These are phyloP conservation scores for Cyclophora albipunctata DNA, from an alignment of 2,888 invertebrate genomes.

Conservation along the genomic window DNA sequence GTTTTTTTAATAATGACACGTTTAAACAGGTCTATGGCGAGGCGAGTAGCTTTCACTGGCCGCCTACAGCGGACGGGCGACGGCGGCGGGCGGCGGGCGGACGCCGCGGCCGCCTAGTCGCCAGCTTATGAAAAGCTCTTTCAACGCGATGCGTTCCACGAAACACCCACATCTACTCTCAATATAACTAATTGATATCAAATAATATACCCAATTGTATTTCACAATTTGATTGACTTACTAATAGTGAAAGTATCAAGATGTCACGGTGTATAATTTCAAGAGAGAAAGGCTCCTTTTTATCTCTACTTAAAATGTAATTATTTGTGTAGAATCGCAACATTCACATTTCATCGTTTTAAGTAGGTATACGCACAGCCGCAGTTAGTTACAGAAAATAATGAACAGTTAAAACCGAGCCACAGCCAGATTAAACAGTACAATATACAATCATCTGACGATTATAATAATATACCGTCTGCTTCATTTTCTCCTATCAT, in stretches of 20 bases:
- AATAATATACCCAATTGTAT: conserved; percentile 46
- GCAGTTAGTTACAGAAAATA: background rate
- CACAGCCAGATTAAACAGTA: no score
- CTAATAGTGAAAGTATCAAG: conserved; percentile 64
- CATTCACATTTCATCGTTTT: conserved; percentile 17
- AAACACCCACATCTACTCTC: conserved; percentile 31
- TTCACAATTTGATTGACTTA: conserved; percentile 61
- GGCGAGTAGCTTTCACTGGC: conserved; percentile 52
- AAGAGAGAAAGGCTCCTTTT: conserved; percentile 59
- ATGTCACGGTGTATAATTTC: conserved; percentile 63
- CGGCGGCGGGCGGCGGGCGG: conserved; percentile 6
- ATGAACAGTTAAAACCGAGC: no score
- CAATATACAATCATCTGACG: no score
- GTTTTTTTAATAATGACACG: conserved; percentile 35
- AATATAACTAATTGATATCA: conserved; percentile 51
- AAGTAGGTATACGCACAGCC: background rate
- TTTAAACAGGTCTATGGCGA: conserved; percentile 31
- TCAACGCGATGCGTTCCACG: conserved; percentile 17
- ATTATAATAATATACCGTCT: no score
- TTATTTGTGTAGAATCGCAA: conserved; percentile 26
- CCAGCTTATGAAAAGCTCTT: conserved; percentile 29
- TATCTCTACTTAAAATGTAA: conserved; percentile 27
- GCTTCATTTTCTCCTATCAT: no score
- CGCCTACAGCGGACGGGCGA: conserved; percentile 37
- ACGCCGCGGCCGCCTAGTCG: conserved; percentile 5